phyloP scores from a whole-genome alignment of 2,113 vertebrate genomes.

The Pelusios castaneus region DNA sequence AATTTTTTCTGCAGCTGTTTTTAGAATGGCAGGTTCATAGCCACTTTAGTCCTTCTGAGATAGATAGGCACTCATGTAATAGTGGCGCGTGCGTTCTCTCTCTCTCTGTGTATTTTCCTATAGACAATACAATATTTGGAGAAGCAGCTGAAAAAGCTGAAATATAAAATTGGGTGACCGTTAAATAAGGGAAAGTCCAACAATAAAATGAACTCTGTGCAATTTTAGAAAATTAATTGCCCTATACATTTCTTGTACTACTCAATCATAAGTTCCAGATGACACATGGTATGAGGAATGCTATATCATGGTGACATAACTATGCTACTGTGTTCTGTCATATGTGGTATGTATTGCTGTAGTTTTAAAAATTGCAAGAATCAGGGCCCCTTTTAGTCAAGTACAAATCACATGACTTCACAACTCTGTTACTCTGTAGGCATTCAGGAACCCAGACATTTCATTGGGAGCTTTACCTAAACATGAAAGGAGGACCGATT shows the following conservation, averaged over 20 bases:
- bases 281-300: neutral
- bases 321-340: neutral
- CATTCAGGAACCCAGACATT: neutral
- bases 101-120: neutral
- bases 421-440: neutral
- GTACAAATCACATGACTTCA: neutral
- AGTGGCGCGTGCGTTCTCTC: neutral
- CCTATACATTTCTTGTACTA: neutral
- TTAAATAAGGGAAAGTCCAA: neutral
- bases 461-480: neutral
- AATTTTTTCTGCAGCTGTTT: neutral
- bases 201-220: neutral
- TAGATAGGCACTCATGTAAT: neutral
- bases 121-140: neutral
- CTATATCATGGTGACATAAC: neutral
- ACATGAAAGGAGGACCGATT: neutral
- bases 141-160: neutral
- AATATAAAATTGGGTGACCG: neutral
- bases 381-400: neutral
- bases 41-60: neutral
- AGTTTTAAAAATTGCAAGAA: neutral
- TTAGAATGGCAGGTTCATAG: neutral
- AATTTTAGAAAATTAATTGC: constrained; percentile 1
- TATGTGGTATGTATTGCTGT: neutral
- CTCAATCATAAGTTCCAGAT: neutral